Conservation (phyloP, 2,797 vertebrate genomes). For the Phrynocephalus guinanensis region DNA sequence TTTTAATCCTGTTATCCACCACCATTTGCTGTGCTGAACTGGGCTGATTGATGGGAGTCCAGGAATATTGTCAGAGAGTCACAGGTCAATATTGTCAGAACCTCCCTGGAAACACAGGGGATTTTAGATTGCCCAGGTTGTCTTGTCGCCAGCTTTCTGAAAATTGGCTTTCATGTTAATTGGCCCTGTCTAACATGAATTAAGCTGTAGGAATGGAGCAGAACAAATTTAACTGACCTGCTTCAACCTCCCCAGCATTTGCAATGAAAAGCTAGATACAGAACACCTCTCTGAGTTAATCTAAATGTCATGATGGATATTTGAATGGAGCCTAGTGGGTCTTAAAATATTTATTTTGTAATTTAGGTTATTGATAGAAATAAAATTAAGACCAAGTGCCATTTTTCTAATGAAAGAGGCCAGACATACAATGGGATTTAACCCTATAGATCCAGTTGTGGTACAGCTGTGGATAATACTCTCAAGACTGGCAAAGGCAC, state of each 20-base stretch:
- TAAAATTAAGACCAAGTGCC: slow-evolving; percentile 33
- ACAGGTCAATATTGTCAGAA: no score
- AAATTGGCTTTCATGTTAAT: neutral
- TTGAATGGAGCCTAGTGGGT: slow-evolving; percentile 35
- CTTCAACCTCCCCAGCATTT: slow-evolving; percentile 35
- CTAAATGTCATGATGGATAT: slow-evolving; percentile 46
- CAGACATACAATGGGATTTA: neutral
- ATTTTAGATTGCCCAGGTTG: neutral
- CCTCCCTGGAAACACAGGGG: neutral
- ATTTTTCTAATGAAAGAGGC: neutral
- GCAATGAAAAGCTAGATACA: slow-evolving; percentile 44
- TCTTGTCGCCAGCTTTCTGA: neutral
- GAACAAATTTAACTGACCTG: neutral
- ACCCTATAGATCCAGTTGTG: neutral
- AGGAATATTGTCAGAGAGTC: neutral
- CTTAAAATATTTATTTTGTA: slow-evolving; percentile 21
- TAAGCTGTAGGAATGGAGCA: neutral
- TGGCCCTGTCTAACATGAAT: neutral
- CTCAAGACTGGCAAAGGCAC: neutral
- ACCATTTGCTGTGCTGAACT: neutral
- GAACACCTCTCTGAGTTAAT: slow-evolving; percentile 31
- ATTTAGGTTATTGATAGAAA: slow-evolving; percentile 38
- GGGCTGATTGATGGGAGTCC: neutral
- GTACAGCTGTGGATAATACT: neutral
- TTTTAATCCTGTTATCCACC: no score